Conservation (phyloP, 2,888 invertebrate species). For the Osedax fenrisi region DNA sequence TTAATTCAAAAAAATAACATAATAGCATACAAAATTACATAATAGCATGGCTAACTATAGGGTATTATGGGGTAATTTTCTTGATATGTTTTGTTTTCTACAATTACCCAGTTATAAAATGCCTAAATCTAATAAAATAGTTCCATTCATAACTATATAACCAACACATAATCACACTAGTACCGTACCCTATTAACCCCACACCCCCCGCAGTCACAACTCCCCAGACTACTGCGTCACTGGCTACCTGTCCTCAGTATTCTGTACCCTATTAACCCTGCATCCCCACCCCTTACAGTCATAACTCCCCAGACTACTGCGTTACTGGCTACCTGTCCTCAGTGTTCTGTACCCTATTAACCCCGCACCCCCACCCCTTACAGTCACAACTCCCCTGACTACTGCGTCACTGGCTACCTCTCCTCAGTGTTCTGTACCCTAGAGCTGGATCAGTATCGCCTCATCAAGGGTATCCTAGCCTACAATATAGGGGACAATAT, state of each 20-base stretch:
- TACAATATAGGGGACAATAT: slow-evolving; percentile 79
- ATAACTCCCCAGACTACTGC: slow-evolving; percentile 65
- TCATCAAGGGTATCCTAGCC: slow-evolving; percentile 71
- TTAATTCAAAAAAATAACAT: too few relatives aligned
- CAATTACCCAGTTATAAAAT: too few relatives aligned
- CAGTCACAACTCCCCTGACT: slow-evolving; percentile 60
- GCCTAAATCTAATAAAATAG: too few relatives aligned
- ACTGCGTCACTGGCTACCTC: slow-evolving; percentile 70
- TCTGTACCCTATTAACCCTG: slow-evolving; percentile 66
- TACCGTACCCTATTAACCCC: slow-evolving; percentile 67
- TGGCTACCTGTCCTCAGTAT: slow-evolving; percentile 72
- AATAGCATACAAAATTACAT: too few relatives aligned
- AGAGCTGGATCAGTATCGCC: slow-evolving; percentile 71
- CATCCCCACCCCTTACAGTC: too few relatives aligned
- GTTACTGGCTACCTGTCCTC: slow-evolving; percentile 73
- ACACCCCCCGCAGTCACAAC: too few relatives aligned
- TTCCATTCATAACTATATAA: slow-evolving; percentile 69
- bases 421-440: slow-evolving; percentile 71
- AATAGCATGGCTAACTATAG: too few relatives aligned
- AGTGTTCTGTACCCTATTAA: slow-evolving; percentile 66
- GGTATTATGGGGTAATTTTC: too few relatives aligned
- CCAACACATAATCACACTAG: slow-evolving; percentile 72
- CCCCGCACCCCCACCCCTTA: too few relatives aligned
- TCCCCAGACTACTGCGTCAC: slow-evolving; percentile 71
- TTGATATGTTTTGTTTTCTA: too few relatives aligned